Percentiles rank a stretch among this genome's conserved stretches.
These are phyloP conservation scores for Dugesia japonica DNA, from an alignment of 2,888 invertebrate species.

Conservation along the genomic window DNA sequence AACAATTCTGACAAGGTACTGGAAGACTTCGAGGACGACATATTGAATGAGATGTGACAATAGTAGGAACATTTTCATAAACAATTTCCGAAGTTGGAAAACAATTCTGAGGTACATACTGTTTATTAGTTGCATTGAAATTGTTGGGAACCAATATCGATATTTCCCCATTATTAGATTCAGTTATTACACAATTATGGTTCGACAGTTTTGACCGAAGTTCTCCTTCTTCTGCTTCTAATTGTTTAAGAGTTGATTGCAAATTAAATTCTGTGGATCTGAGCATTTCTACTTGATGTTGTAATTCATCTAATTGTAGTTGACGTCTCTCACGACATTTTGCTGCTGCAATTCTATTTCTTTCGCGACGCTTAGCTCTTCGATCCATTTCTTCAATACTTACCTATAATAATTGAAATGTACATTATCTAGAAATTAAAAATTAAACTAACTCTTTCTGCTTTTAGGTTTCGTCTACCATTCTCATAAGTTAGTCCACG, in stretches of 20 bases:
- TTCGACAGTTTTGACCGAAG: background rate
- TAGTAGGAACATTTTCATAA: background rate
- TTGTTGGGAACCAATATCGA: background rate
- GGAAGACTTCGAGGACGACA: background rate
- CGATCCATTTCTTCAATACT: slow-evolving; percentile 9
- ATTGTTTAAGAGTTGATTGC: background rate
- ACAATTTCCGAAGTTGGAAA: background rate
- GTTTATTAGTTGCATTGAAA: background rate
- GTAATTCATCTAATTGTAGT: slow-evolving; percentile 21
- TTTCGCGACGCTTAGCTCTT: slow-evolving; percentile 21
- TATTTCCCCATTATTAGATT: background rate
- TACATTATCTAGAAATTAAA: too few relatives aligned
- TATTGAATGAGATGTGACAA: background rate
- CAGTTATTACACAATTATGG: background rate
- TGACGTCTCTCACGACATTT: slow-evolving; percentile 26
- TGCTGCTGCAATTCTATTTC: slow-evolving; percentile 27
- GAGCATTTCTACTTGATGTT: background rate
- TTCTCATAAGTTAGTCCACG: slow-evolving; percentile 1
- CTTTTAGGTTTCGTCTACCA: background rate
- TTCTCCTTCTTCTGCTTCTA: background rate
- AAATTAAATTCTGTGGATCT: background rate
- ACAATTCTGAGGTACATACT: background rate
- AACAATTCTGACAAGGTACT: background rate
- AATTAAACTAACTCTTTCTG: background rate
- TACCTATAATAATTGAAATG: background rate